Evolutionary conservation across 2,113 vertebrate genomes (phyloP).

Genomic region (Platichthys stellatus): DNA sequence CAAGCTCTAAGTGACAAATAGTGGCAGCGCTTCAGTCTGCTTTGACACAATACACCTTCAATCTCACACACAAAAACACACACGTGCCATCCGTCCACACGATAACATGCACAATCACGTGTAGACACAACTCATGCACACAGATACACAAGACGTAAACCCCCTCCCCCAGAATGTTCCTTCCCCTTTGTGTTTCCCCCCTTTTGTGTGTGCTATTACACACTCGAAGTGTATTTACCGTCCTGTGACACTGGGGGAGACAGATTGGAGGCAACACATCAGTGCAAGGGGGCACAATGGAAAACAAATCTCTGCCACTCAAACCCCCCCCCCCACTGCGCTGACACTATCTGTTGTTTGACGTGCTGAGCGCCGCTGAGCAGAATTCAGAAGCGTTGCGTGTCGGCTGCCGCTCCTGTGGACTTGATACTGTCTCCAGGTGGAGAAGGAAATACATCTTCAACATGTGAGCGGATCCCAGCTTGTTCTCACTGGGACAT

Average conservation of each 20-base stretch:
- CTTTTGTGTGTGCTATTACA: slow-evolving; percentile 11
- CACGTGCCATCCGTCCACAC: background rate
- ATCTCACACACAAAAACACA: background rate
- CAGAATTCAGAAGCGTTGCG: slow-evolving; percentile 12
- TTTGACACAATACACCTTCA: slow-evolving; percentile 3
- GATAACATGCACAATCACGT: slow-evolving; percentile 1
- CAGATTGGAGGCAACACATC: slow-evolving; percentile 27
- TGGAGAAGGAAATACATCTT: too few relatives aligned
- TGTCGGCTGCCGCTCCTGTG: slow-evolving; percentile 3
- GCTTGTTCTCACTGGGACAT: too few relatives aligned
- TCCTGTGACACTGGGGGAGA: slow-evolving; percentile 13
- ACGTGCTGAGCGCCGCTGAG: slow-evolving; percentile 24
- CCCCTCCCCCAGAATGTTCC: background rate
- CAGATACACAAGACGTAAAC: background rate
- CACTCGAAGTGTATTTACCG: slow-evolving; percentile 28
- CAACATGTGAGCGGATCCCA: too few relatives aligned
- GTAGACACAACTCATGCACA: background rate
- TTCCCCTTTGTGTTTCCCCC: background rate
- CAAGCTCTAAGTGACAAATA: slow-evolving; percentile 9
- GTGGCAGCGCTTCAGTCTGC: slow-evolving; percentile 6
- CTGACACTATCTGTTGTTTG: slow-evolving; percentile 23
- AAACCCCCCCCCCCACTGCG: slow-evolving; percentile 13
- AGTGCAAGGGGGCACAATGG: slow-evolving; percentile 28
- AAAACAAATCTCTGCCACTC: slow-evolving; percentile 53
- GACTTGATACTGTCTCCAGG: background rate